Evolutionary conservation across 2,113 vertebrate species (phyloP), one percentile per base, ranked within the genome.

Genomic region (Grammatotria lemairii): DNA sequence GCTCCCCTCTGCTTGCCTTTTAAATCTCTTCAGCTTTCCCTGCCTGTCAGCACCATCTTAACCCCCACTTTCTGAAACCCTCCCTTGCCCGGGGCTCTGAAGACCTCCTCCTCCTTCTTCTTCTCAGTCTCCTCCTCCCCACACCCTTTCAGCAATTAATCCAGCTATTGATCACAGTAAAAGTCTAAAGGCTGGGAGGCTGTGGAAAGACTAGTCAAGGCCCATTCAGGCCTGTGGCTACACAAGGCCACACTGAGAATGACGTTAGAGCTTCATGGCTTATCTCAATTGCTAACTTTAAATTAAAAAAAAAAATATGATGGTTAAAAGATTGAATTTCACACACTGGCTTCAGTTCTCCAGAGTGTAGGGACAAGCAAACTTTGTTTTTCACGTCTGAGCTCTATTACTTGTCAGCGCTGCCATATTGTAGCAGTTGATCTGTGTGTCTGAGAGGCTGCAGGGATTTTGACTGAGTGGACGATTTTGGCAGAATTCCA

Each of bases 111-210:
- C 90, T 87, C 75, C 86, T 78, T 12, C 91, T 86, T 85, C 65
- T 87, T 83, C 68, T 80, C 26, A 5, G 57, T 84, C 84, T 49
- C 87, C 85, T 89, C 79, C 92, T 81, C 81, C 86, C 89, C 89
- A 85, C 55, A 11, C 83, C 92, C 91, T 94, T 95, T 93, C 91
- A 95, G 91, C 92, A 96, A 96, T 95, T 96, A 96, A 96, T 97
- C 96, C 95, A 96, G 91, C 96, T 95, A 96, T 96, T 96, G 96
- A 97, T 96, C 95, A 96, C 90, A 91, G 91, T 90, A 81, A 87
- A 94, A 93, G 92, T 94, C 90, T 89, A 85, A 95, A 93, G 92
- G 88, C 81, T 87, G 54, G 53, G 79, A 90, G 92, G 86, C 94
- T 94, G 92, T 82, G 87, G 87, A 91, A 93, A 68, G 65, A 79